Evolutionary conservation across 2,113 vertebrate species (phyloP).

Genomic region (Gnathonemus echidnorhynchus): DNA sequence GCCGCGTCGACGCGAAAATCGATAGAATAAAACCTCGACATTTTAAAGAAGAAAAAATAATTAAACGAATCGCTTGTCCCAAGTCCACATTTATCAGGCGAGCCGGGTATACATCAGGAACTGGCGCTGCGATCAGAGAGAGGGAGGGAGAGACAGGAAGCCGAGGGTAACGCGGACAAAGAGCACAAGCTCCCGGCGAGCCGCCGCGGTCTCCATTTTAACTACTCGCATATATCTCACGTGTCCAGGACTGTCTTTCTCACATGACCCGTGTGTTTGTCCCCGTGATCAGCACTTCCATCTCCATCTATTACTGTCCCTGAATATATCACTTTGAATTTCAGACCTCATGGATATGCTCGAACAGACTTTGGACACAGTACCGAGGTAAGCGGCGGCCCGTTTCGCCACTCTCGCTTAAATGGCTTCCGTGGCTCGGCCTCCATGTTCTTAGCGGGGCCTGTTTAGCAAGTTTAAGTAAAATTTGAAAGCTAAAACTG

Average conservation of each 20-base stretch:
- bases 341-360: conserved; percentile 75
- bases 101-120: background rate
- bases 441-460: conserved; percentile 16
- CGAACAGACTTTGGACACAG: conserved; percentile 70
- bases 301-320: conserved; percentile 49
- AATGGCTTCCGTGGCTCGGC: conserved; percentile 17
- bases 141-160: background rate
- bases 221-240: conserved; percentile 52
- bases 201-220: conserved; percentile 53
- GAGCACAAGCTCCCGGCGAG: background rate
- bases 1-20: background rate
- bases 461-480: background rate
- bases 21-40: background rate
- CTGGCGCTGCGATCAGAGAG: background rate
- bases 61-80: background rate
- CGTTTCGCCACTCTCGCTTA: background rate
- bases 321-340: conserved; percentile 47
- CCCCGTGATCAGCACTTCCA: conserved; percentile 81
- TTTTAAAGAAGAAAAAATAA: background rate
- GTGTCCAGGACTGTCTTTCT: conserved; percentile 70
- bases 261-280: conserved; percentile 94
- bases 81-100: background rate
- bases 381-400: conserved; percentile 60
- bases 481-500: background rate
- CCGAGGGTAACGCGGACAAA: background rate